Base-by-base conservation (phyloP, 2,797 vertebrate genomes). In the Urosaurus nigricauda region DNA sequence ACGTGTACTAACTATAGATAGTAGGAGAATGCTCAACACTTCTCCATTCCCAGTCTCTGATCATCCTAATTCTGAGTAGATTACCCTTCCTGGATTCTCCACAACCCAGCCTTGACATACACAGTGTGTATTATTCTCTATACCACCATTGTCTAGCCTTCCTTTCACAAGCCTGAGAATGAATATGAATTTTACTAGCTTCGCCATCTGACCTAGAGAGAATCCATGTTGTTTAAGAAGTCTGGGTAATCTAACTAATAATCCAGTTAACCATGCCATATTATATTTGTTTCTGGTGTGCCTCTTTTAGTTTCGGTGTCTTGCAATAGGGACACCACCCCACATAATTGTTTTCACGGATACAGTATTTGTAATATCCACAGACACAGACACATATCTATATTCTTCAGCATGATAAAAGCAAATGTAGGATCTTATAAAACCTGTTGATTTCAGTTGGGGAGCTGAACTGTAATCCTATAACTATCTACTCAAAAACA, bases 401-500 rank as follows among this genome's bases (percentile, higher is more conserved):
- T 0, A 3, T n/a, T 79, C 35, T 53, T 32, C n/a, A 65, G 4
- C 26, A 0, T 3, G 1, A 0, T 24, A 0, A 0, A n/a, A 16
- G 60, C 74, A 53, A 53, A 80, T 8, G 14, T 35, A 79, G 29
- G 3, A 3, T 56, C 17, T 63, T 43, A 40, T 17, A 21, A 86
- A 47, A 4, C 24, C 13, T 11, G 19, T 3, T 65, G 6, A 19
- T 65, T 86, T 78, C 60, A 86, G 65, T 26, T n/a, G 32, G 29
- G 37, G 4, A 79, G 12, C 16, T 86, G 81, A 19, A 60, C 21
- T 37, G 9, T 19, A 60, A 32, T 24, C 35, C 2, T 26, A 29
- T 9, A 68, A 37, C 37, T 47, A 9, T 37, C 40, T 43, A 29
- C 29, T 77, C 21, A 43, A 29, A 77, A 47, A 77, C 24, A 21